Evolutionary conservation across 2,113 vertebrate genomes (phyloP).

Genomic region (Periophthalmus modestus): DNA sequence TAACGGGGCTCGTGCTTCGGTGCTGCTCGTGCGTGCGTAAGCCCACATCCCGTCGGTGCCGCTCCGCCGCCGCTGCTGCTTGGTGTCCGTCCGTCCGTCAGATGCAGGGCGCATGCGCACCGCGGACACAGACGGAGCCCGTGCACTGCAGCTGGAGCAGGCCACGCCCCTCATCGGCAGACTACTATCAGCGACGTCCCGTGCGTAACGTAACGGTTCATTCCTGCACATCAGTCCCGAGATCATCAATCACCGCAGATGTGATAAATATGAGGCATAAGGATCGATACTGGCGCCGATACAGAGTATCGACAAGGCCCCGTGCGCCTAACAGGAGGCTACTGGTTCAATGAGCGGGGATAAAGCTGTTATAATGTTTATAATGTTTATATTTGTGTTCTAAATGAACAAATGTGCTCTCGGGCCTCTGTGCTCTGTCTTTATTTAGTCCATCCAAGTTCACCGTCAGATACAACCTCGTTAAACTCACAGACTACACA

Average conservation of each 20-base stretch:
- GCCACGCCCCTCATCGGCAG: slow-evolving; percentile 7
- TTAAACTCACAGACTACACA: too few species aligned
- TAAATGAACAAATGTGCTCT: too few species aligned
- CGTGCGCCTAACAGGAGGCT: background rate
- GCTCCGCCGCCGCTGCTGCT: background rate
- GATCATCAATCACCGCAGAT: background rate
- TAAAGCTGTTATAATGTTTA: background rate
- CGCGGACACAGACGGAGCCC: slow-evolving; percentile 1
- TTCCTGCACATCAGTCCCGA: slow-evolving; percentile 1
- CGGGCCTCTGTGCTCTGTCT: too few species aligned
- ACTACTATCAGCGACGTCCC: slow-evolving; percentile 5
- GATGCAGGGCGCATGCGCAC: slow-evolving; percentile 13
- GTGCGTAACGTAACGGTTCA: slow-evolving; percentile 12
- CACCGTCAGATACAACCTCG: too few species aligned
- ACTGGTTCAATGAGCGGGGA: background rate
- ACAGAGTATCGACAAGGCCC: background rate
- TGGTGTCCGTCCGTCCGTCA: slow-evolving; percentile 9
- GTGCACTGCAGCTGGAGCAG: slow-evolving; percentile 12
- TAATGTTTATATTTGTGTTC: too few species aligned
- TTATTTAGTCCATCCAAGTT: too few species aligned
- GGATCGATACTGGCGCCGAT: background rate
- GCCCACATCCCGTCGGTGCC: background rate
- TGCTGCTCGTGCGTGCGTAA: slow-evolving; percentile 6
- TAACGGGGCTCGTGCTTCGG: background rate
- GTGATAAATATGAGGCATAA: background rate